phyloP scores from a whole-genome alignment of 2,113 vertebrate species.

The Heliornis fulica region DNA sequence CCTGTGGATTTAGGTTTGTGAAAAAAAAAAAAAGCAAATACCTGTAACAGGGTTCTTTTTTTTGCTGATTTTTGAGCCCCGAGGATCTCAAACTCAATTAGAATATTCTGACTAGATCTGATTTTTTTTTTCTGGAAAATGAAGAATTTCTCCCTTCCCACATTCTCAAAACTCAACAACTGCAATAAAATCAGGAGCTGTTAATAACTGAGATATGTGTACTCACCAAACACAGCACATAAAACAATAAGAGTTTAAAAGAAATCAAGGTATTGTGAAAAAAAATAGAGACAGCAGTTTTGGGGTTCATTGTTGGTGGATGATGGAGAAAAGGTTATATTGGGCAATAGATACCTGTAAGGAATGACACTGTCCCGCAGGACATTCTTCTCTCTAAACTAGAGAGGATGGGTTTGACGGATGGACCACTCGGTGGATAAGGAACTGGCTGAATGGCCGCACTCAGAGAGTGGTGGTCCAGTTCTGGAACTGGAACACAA shows the following conservation, averaged over 20 bases:
- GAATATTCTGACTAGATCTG: not conserved
- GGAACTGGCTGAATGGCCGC: no score
- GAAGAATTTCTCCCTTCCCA: not conserved
- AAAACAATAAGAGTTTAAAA: not conserved
- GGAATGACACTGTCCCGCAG: no score
- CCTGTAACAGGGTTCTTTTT: not conserved
- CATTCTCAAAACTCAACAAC: not conserved
- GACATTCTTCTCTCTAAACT: no score
- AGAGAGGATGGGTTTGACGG: no score
- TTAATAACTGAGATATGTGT: not conserved
- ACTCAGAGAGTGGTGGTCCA: no score
- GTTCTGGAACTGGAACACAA: no score
- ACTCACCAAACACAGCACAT: not conserved
- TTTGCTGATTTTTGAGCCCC: not conserved
- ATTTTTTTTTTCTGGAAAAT: not conserved
- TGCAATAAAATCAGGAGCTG: not conserved
- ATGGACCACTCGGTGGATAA: no score
- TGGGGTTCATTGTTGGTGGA: not conserved
- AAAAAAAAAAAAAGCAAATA: not conserved
- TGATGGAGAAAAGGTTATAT: not conserved
- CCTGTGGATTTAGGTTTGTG: not conserved
- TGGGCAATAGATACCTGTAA: no score
- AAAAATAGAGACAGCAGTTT: not conserved
- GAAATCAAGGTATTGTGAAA: not conserved
- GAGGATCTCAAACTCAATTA: not conserved